Conservation (phyloP, 2,888 invertebrate genomes). For the Platycheirus albimanus region DNA sequence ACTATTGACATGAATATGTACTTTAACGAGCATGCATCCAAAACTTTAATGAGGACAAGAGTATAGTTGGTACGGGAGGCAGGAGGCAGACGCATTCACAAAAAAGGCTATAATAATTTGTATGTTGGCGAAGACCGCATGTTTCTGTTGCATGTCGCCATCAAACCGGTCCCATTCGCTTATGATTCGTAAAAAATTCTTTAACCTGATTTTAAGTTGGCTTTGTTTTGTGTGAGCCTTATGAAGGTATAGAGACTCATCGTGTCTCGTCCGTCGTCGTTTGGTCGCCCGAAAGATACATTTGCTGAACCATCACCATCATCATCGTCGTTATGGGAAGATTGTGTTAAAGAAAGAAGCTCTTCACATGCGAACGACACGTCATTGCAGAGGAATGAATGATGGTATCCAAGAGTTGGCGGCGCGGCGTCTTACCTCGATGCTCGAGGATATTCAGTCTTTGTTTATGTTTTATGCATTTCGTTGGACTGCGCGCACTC, state of each 20-base stretch:
- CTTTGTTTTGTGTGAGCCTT: constrained; percentile 31
- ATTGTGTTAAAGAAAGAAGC: constrained; percentile 40
- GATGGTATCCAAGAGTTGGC: constrained; percentile 40
- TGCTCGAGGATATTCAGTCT: constrained; percentile 40
- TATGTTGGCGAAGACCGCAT: constrained; percentile 4
- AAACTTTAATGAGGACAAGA: constrained; percentile 46
- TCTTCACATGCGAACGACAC: constrained; percentile 44
- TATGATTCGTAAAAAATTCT: constrained; percentile 1
- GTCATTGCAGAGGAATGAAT: constrained; percentile 54
- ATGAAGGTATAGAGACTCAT: constrained; percentile 11
- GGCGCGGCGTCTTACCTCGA: constrained; percentile 2
- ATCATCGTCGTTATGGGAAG: constrained; percentile 34
- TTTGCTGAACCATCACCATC: constrained; percentile 25
- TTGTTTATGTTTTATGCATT: constrained; percentile 48
- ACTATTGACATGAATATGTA: constrained; percentile 47
- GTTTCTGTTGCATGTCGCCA: constrained; percentile 49
- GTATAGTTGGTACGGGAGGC: too few relatives aligned
- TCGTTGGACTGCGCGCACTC: constrained; percentile 34
- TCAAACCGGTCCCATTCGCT: constrained; percentile 51
- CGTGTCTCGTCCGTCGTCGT: too few relatives aligned
- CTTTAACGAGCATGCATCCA: constrained; percentile 36
- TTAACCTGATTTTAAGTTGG: constrained; percentile 32
- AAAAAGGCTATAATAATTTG: background rate
- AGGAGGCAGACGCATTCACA: background rate
- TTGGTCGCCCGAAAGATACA: constrained; percentile 9